phyloP scores from a whole-genome alignment of 2,888 invertebrate species.

The Latrodectus elegans region DNA sequence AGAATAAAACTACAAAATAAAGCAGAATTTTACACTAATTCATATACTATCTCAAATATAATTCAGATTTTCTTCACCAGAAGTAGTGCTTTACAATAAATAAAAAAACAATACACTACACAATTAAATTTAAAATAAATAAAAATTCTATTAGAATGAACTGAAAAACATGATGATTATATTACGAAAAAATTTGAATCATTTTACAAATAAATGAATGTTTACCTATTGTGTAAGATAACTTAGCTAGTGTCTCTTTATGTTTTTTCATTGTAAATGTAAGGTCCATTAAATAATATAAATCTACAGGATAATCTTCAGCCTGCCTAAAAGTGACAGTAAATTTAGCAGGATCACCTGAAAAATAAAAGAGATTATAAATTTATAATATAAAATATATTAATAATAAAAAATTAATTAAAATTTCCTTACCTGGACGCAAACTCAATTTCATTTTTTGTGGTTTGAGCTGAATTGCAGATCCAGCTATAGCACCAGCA shows the following conservation, averaged over 20 bases:
- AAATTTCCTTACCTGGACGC: slow-evolving; percentile 62
- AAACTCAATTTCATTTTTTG: slow-evolving; percentile 66
- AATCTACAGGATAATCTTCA: slow-evolving; percentile 96
- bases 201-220: background rate
- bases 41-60: too few species aligned
- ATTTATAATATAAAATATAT: background rate
- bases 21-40: too few species aligned
- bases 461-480: slow-evolving; percentile 69
- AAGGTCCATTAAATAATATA: slow-evolving; percentile 99
- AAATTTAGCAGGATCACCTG: slow-evolving; percentile 86
- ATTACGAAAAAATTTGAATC: too few species aligned
- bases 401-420: background rate
- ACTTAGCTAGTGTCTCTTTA: slow-evolving; percentile 90
- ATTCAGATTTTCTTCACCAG: too few species aligned
- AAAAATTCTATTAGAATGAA: too few species aligned
- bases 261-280: slow-evolving; percentile 99
- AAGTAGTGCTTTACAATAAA: too few species aligned
- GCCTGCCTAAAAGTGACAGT: slow-evolving; percentile 84
- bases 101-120: too few species aligned
- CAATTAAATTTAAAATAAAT: too few species aligned
- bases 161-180: too few species aligned
- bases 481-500: slow-evolving; percentile 72
- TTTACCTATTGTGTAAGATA: slow-evolving; percentile 74
- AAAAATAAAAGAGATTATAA: background rate
- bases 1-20: too few species aligned